Evolutionary conservation across 2,113 vertebrate genomes (phyloP).

Genomic region (Edolisoma coerulescens): DNA sequence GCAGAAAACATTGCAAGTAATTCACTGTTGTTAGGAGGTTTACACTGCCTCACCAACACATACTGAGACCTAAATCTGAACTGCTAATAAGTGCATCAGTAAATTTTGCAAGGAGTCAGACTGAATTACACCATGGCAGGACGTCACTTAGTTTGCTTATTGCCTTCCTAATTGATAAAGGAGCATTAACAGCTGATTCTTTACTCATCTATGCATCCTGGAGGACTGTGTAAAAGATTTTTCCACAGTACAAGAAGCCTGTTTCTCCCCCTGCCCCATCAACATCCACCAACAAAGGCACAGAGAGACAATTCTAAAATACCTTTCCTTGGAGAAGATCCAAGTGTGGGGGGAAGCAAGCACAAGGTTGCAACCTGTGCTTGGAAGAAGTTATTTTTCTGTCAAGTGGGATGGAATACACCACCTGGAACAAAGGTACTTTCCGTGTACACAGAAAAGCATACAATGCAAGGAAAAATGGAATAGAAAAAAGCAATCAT

Average conservation of each 20-base stretch:
- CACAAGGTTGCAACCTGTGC: not conserved
- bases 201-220: not conserved
- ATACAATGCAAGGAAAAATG: not conserved
- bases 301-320: not conserved
- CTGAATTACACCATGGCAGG: not conserved
- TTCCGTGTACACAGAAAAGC: not conserved
- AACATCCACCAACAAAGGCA: not conserved
- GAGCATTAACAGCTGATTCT: not conserved
- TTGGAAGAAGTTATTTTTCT: not conserved
- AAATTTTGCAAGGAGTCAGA: not conserved
- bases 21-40: constrained; percentile 20
- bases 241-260: not conserved
- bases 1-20: constrained; percentile 3
- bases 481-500: not conserved
- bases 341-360: not conserved
- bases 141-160: not conserved
- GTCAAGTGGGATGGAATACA: not conserved
- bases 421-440: not conserved
- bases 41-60: not conserved
- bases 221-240: not conserved
- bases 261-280: not conserved
- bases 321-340: not conserved
- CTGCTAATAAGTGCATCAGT: not conserved
- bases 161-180: not conserved
- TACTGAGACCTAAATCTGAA: not conserved